Evolutionary conservation across 2,888 invertebrate species (phyloP), one percentile per base, ranked within the genome.

Genomic region (Gastracanthus pulcherrimus): DNA sequence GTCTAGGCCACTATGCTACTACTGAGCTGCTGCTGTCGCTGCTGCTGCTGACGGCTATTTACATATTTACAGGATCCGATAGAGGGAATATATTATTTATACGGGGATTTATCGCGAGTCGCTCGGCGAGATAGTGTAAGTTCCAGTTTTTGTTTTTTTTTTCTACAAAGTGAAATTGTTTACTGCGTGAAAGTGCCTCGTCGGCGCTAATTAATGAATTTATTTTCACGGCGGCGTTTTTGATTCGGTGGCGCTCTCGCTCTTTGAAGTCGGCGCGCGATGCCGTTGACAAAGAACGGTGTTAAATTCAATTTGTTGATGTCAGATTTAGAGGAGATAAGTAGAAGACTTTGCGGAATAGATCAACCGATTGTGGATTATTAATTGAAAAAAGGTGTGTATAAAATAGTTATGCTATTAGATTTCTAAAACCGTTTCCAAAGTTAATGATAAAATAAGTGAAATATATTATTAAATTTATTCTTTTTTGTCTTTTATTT

Each of bases 1-100:
- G n/a, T 66, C 76, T 84, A 76, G 83, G 45, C 36, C 82, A 77
- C 78, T 81, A 80, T 81, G 78, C 69, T 82, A 82, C 82, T 76
- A 58, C 70, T 45, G 70, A 48, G 55, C 29, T 36, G 38, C 36
- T 34, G 9, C 23, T n/a, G n/a, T n/a, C n/a, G n/a, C n/a, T n/a
- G n/a, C n/a, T n/a, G 58, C 36, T 38, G 13, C 60, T 23, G 16
- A 11, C 26, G 26, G 36, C 13, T 85, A 86, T 85, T 84, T 86
- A 85, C 85, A 86, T 72, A 80, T 80, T 82, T 83, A 84, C 82
- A 83, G 11, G 66, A 62, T 45, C 31, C 66, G n/a, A 62, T 29
- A 19, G 11, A 64, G 38, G 45, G 64, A 26, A 75, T 58, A 74
- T 71, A 64, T 77, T 79, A 75, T 64, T 75, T 76, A 69, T 77